Evolutionary conservation across 2,113 vertebrate genomes (phyloP).

Genomic region (pig (Sus scrofa)): DNA sequence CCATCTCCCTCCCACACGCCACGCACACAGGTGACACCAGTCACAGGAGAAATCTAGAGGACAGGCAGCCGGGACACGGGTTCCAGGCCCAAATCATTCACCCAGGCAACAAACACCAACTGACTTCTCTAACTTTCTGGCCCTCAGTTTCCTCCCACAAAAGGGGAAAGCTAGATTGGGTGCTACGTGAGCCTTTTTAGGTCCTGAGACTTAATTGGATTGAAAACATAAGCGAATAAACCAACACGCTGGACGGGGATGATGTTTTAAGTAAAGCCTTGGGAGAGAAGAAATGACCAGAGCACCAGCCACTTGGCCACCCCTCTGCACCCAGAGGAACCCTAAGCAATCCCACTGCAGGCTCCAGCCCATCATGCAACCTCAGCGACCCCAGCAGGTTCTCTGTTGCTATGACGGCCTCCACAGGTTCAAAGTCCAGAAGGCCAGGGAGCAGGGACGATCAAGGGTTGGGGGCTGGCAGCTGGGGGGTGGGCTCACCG

Average conservation of each 20-base stretch:
- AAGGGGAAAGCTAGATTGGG: neutral
- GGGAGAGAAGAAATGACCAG: too few relatives aligned
- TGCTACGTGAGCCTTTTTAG: neutral
- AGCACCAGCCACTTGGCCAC: rapidly evolving
- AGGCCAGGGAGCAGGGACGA: neutral
- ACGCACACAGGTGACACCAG: neutral
- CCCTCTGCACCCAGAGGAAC: neutral
- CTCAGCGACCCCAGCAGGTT: neutral
- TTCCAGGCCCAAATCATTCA: neutral
- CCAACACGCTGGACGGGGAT: rapidly evolving
- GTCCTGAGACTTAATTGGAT: neutral
- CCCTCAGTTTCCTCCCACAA: neutral
- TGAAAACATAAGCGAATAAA: neutral
- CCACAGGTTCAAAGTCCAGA: neutral
- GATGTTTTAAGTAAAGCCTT: neutral
- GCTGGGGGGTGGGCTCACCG: conserved; percentile 80
- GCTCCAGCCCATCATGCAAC: rapidly evolving
- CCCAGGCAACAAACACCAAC: neutral
- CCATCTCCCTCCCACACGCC: neutral
- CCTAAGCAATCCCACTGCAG: neutral
- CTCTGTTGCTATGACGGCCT: neutral
- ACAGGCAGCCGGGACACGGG: neutral
- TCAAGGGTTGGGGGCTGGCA: neutral
- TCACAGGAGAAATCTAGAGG: neutral
- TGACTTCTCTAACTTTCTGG: neutral